Evolutionary conservation across 2,113 vertebrate genomes (phyloP), one percentile per base, ranked within the genome.

Genomic region (Oryzias woworae): DNA sequence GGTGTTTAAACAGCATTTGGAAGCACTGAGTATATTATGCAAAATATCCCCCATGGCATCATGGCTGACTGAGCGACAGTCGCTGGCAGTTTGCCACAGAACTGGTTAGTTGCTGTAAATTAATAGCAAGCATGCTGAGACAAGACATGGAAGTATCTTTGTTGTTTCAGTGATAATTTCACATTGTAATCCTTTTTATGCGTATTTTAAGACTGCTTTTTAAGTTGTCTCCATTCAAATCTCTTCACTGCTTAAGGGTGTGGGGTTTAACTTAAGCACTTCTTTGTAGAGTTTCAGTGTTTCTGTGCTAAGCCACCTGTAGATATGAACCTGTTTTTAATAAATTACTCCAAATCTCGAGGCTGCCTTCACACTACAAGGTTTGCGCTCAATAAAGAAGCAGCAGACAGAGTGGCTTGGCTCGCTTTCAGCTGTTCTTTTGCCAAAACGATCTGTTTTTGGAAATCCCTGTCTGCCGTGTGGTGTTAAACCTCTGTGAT

Each of bases 371-470:
- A 45, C 57, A 48, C 71, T 64, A 58, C 65, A 83, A 49, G 57
- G 47, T 75, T 57, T 50, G 44, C 66, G 74, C 66, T 68, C 48
- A 66, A 66, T 64, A 49, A 55, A 65, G 57, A 60, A 68, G 60
- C 49, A 26, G 53, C 55, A 73, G 62, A 48, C 66, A 56, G 41
- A 41, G 65, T 72, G 76, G 83, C 64, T 92, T 92, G 89, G 90
- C 89, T 56, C 3, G 7, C 49, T 67, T 80, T 92, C 90, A 92
- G 62, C 83, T 89, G 88, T 66, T 80, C 62, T 55, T 71, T 65
- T 89, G 90, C 88, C 88, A 91, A 88, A 90, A 81, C 71, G 71
- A 72, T 84, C 82, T 22, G 45, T 73, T 80, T 78, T 84, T 77
- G 70, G 24, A 74, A 75, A 53, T 43, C 71, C 54, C 58, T 79